These are phyloP conservation scores for Druceiella hillmani DNA, from an alignment of 2,888 invertebrate species.

Conservation along the genomic window DNA sequence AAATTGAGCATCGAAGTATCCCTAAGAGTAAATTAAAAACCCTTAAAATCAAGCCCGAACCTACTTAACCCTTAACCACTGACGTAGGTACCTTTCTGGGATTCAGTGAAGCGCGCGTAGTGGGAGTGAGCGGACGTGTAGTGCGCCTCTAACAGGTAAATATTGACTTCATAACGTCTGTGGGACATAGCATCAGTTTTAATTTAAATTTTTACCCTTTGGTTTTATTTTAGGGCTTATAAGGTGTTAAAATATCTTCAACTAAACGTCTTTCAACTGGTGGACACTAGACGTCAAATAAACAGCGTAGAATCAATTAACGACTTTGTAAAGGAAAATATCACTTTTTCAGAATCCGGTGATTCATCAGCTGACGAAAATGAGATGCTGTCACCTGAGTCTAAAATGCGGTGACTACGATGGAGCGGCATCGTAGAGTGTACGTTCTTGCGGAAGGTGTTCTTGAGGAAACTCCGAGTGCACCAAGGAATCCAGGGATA, in stretches of 20 bases:
- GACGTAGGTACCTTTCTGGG: background rate
- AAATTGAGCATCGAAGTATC: no score
- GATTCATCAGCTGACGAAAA: no score
- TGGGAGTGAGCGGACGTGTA: conserved; percentile 1
- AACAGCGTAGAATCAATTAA: background rate
- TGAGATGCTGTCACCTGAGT: no score
- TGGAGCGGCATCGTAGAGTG: no score
- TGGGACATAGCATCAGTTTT: background rate
- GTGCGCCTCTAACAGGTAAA: conserved; percentile 1
- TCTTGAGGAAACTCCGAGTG: conserved; percentile 1
- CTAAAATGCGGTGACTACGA: no score
- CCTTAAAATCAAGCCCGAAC: no score
- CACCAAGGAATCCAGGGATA: background rate
- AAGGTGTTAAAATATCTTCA: background rate
- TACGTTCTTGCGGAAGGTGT: no score
- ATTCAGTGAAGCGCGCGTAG: background rate
- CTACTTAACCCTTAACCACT: no score
- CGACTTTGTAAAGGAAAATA: background rate
- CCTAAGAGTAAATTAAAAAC: no score
- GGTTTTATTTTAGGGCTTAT: background rate
- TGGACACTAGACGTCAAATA: background rate
- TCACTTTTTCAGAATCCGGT: conserved; percentile 1
- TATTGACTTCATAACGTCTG: background rate
- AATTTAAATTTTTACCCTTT: background rate
- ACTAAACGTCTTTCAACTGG: background rate